Percentiles rank a stretch among this genome's conserved stretches.
These are phyloP conservation scores for Xestia xanthographa DNA, from an alignment of 2,888 invertebrate genomes.

Conservation along the genomic window DNA sequence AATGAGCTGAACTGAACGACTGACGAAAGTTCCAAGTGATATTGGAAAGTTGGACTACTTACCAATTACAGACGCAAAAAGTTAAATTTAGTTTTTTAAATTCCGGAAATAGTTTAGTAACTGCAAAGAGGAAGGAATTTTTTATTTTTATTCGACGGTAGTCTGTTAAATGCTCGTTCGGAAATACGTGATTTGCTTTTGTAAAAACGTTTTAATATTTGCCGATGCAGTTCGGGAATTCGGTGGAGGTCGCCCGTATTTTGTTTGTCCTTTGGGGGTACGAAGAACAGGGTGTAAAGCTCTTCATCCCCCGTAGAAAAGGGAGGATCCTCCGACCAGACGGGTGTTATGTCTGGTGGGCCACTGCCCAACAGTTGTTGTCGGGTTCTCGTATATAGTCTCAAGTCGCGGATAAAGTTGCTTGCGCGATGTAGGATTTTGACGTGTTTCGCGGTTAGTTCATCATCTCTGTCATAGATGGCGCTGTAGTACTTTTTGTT, in stretches of 20 bases:
- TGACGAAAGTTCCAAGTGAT: conserved; percentile 45
- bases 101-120: conserved; percentile 46
- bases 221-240: conserved; percentile 26
- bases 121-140: not conserved
- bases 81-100: conserved; percentile 51
- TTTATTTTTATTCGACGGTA: conserved; percentile 18
- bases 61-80: conserved; percentile 46
- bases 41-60: conserved; percentile 34
- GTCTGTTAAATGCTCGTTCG: conserved; percentile 22
- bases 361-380: too few relatives aligned
- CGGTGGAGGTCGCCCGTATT: not conserved
- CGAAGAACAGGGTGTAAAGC: too few relatives aligned
- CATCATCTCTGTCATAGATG: too few relatives aligned
- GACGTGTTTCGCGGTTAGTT: too few relatives aligned
- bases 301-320: too few relatives aligned
- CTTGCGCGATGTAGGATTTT: too few relatives aligned
- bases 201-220: conserved; percentile 40
- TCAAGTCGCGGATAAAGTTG: too few relatives aligned
- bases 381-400: too few relatives aligned
- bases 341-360: too few relatives aligned
- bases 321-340: too few relatives aligned
- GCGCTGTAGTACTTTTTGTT: too few relatives aligned
- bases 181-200: conserved; percentile 44
- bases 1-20: conserved; percentile 32
- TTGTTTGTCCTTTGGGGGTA: not conserved